A percentile compares a stretch with the other conserved stretches of the same genome.
Evolutionary conservation across 2,113 vertebrate species (phyloP).

Genomic region (Chaetops frenatus): DNA sequence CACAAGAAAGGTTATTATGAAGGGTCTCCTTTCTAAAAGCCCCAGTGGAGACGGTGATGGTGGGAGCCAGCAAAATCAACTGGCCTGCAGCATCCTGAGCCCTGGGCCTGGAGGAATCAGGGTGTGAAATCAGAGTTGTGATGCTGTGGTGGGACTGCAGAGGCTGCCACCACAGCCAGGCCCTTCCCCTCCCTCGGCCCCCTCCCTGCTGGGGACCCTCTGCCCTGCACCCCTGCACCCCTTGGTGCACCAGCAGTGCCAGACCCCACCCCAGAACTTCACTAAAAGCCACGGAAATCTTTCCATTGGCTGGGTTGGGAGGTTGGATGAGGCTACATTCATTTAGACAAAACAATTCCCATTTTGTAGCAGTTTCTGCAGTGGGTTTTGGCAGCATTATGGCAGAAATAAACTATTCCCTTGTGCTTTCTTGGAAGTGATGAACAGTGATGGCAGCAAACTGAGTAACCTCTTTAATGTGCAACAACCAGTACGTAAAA

Average conservation of each 20-base stretch:
- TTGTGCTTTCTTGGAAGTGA: not conserved
- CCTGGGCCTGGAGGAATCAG: not conserved
- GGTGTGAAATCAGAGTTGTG: not conserved
- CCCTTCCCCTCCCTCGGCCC: not conserved
- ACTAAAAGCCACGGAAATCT: not conserved
- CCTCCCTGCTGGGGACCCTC: not conserved
- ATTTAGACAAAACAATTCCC: not conserved
- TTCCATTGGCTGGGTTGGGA: not conserved
- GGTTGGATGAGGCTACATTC: not conserved
- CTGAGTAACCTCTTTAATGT: conserved; percentile 64
- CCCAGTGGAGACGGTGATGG: accelerated
- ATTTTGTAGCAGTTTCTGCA: not conserved
- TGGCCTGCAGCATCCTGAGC: not conserved
- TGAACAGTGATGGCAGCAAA: not conserved
- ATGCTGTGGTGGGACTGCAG: not conserved
- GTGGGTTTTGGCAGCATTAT: not conserved
- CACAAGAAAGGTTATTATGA: not conserved
- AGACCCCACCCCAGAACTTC: not conserved
- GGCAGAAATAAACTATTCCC: not conserved
- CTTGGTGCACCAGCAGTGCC: not conserved
- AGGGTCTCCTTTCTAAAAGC: not conserved
- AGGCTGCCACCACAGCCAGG: not conserved
- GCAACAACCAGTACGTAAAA: conserved; percentile 48
- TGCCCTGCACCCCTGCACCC: not conserved
- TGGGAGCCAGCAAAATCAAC: not conserved